Evolutionary conservation across 2,113 vertebrate species (phyloP), one percentile per base, ranked within the genome.

Genomic region (Calypte anna): DNA sequence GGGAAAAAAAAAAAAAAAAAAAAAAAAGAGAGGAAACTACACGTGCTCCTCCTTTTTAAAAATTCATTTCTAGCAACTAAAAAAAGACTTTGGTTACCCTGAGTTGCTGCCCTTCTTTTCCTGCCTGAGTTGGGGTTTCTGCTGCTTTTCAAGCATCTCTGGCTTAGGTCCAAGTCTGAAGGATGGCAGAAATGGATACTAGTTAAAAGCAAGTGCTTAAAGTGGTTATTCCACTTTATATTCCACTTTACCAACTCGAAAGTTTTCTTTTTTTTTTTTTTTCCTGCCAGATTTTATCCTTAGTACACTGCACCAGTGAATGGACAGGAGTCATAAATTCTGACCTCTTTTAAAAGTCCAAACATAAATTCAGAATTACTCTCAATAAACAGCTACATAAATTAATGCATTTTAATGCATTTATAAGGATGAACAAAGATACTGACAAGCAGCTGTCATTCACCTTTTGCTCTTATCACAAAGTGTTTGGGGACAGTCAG

Each of bases 131-230:
- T 89, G 44, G 66, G 77, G 50, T 79, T 93, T 94, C 69, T 93
- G 61, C 62, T 78, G 91, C 58, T 81, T 86, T 90, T 85, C 75
- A 95, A 90, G 70, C 85, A 73, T 46, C 24, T 76, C 77, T 68
- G 86, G 81, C 50, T 79, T 66, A 46, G 30, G 9, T 30, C 59
- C 89, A 79, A 33, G 58, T 54, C 61, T 54, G 40, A 61, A 59
- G 25, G 58, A 69, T 54, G 36, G 59, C n/a, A 82, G 28, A 84
- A 85, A 85, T 1, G 14, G 46, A 66, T 16, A 33, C 40, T 43
- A 75, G 70, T 73, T 82, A 79, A 82, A 91, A 62, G 67, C 78
- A n/a, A 5, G 63, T 33, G 46, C 70, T 69, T 28, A 40, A 40
- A 40, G 40, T 11, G 40, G 9, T 40, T 40, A 40, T 40, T 40